A percentile compares a stretch with the other conserved stretches of the same genome.
These are phyloP conservation scores for Ptilorrhoa leucosticta DNA, from an alignment of 2,113 vertebrate genomes.

Conservation along the genomic window DNA sequence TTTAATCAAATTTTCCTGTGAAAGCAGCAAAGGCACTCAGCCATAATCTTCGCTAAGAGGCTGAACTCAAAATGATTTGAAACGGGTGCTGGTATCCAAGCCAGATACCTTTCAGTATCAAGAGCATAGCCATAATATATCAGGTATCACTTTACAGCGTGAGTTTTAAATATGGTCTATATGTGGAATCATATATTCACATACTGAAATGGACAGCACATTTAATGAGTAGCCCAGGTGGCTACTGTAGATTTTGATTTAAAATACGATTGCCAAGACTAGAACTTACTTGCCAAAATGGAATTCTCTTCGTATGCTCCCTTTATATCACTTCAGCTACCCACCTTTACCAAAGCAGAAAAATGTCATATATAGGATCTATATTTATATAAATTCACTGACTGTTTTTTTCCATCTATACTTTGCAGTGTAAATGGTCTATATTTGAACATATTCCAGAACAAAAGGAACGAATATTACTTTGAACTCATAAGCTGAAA, in stretches of 20 bases:
- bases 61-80: neutral
- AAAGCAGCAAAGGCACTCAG: neutral
- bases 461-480: constrained; percentile 4
- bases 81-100: neutral
- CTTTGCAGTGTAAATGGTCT: neutral
- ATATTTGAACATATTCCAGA: constrained; percentile 2
- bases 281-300: neutral
- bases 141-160: neutral
- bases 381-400: neutral
- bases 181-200: neutral
- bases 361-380: neutral
- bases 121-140: neutral
- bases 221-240: constrained; percentile 29
- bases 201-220: neutral
- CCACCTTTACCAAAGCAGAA: neutral
- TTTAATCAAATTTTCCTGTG: neutral
- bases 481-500: constrained; percentile 1
- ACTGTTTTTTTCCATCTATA: neutral
- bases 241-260: constrained; percentile 14
- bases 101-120: constrained; percentile 18
- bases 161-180: neutral
- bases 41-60: neutral
- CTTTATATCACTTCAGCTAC: neutral
- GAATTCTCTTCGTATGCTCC: neutral
- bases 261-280: neutral